phyloP scores from a whole-genome alignment of 2,888 invertebrate species.

The Epistrophella euchroma region DNA sequence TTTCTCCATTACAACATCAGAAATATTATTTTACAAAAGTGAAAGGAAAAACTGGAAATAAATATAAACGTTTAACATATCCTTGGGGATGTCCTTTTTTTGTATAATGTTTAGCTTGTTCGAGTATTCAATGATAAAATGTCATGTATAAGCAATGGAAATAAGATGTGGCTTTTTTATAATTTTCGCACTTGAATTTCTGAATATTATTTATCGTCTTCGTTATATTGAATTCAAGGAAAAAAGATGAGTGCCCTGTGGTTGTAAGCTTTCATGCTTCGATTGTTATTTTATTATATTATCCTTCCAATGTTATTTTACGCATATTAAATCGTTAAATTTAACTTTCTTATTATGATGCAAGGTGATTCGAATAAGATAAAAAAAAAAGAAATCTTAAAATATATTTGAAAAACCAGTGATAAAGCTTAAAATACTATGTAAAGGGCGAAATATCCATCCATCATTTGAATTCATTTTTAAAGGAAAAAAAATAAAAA shows the following conservation, averaged over 20 bases:
- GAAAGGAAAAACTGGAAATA: constrained; percentile 54
- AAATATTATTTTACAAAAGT: constrained; percentile 67
- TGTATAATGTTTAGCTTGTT: neutral
- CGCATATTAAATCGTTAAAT: constrained; percentile 59
- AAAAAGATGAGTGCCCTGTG: constrained; percentile 8
- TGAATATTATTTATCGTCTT: constrained; percentile 40
- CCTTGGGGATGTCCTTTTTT: constrained; percentile 23
- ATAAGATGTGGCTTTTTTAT: constrained; percentile 25
- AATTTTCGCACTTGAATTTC: constrained; percentile 16
- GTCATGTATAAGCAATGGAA: constrained; percentile 53
- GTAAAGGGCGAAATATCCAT: too few relatives aligned
- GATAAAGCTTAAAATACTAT: too few relatives aligned
- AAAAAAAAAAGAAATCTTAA: too few relatives aligned
- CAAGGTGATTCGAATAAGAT: too few relatives aligned
- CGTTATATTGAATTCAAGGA: constrained; percentile 48
- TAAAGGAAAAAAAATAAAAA: too few relatives aligned
- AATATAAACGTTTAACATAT: constrained; percentile 51
- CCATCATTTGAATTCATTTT: too few relatives aligned
- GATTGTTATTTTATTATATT: constrained; percentile 11
- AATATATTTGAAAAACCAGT: too few relatives aligned
- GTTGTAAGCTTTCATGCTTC: constrained; percentile 16
- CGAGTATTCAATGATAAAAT: constrained; percentile 12
- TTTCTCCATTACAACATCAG: constrained; percentile 64
- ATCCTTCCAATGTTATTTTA: constrained; percentile 11
- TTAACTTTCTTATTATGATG: too few relatives aligned